These are phyloP conservation scores for Hemibagrus wyckioides DNA, from an alignment of 2,113 vertebrate genomes.

Conservation along the genomic window DNA sequence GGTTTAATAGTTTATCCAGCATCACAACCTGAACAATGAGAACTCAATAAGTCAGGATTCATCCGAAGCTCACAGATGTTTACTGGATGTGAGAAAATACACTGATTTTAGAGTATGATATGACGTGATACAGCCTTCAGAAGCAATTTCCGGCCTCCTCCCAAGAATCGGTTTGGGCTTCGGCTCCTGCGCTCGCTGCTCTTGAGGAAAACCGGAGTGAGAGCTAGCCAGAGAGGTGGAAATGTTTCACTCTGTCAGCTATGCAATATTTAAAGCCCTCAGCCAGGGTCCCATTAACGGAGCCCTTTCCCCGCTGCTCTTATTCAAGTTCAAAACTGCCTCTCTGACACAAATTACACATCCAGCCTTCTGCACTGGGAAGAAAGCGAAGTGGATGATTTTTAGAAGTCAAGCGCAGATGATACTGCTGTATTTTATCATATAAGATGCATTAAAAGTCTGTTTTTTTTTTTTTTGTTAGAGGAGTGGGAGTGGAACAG, in stretches of 20 bases:
- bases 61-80: neutral
- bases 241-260: conserved; percentile 53
- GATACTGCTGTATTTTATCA: no score
- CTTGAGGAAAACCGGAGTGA: conserved; percentile 5
- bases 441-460: neutral
- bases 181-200: conserved; percentile 20
- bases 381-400: conserved; percentile 19
- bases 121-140: neutral
- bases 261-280: conserved; percentile 59
- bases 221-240: conserved; percentile 37
- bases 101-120: neutral
- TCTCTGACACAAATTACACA: conserved; percentile 48
- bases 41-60: neutral
- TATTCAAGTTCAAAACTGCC: conserved; percentile 41
- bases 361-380: conserved; percentile 27
- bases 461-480: neutral
- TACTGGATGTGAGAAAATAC: neutral
- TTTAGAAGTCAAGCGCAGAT: neutral
- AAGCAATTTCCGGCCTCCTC: neutral
- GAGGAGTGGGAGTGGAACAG: neutral
- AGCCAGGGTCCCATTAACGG: conserved; percentile 52
- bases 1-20: neutral
- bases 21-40: neutral
- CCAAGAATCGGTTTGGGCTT: neutral
- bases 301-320: conserved; percentile 41